Base-by-base conservation (phyloP, 2,797 vertebrate species). In the Syncerus caffer region DNA sequence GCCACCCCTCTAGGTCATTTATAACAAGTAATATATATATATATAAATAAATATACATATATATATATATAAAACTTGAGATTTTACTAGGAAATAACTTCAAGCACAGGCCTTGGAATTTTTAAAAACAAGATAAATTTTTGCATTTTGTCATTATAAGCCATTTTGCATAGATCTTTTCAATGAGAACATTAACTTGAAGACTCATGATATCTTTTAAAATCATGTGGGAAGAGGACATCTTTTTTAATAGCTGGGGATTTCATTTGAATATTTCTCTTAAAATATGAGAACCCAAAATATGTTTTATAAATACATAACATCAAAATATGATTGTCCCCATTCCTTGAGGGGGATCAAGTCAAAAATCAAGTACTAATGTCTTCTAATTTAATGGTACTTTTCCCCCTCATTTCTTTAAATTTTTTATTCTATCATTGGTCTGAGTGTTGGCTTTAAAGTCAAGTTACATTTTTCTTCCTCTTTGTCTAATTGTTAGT, bases 51-150 rank as follows among this genome's bases (percentile, higher is more conserved):
- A 25, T 12, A 60, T 13, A 25, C 27, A 58, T 83, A 45, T 21
- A 45, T n/a, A 6, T 31, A 25, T 92, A 42, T 23, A 34, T 64
- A 79, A 34, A 86, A 79, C 62, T 80, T 55, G 34, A 96, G 23
- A 60, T 71, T 93, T 94, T 89, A 60, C 55, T 60, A 60, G 90
- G 95, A 90, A 90, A 79, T 50, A 85, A 93, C 34, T 88, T 53
- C 16, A 89, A 90, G 74, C 3, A 74, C 50, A 89, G 4, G 29
- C 4, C 10, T 74, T 42, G 0, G 13, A 12, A 38, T 71, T 88
- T 93, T 89, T 60, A 31, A 25, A 89, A 93, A 4, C 7, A 85
- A 13, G 27, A 85, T 13, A 92, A 80, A 84, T 85, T 79, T 78
- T 92, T 53, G 42, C 7, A 55, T 42, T 86, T 90, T 84, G 21